Evolutionary conservation across 2,797 vertebrate genomes (phyloP), one percentile per base, ranked within the genome.

Genomic region (Megaceryle alcyon): DNA sequence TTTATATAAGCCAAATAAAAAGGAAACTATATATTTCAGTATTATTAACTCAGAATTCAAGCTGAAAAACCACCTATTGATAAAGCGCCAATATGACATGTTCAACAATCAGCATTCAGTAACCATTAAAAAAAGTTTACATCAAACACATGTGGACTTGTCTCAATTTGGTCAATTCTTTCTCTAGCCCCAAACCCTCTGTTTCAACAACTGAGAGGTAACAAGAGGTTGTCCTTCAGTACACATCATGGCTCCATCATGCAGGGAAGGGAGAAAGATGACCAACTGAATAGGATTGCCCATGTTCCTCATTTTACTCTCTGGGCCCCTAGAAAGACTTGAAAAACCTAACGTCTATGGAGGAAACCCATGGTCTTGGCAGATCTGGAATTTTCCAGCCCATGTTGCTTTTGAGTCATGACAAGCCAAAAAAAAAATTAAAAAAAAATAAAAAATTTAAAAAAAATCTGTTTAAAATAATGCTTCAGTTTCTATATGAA

Each of bases 371-470:
- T 21, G 29, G 82, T 76, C 66, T 92, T 92, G 80, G 87, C 95
- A 96, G 65, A 90, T 78, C 43, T 35, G 46, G 77, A 92, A 84
- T 95, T 94, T 96, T 95, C 94, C 92, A 90, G 59, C 12, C 33
- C 43, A 41, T 59, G 69, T 85, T 75, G 77, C 23, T 92, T 94
- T 92, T 91, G 70, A 95, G 73, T 86, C 46, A 56, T 39, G 49
- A 76, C 43, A 84, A 82, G 73, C 70, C 72, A 81, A 87, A 91
- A 83, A 90, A 63, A 69, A 29, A 28, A 29, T 35, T 35, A 8
- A 17, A 53, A 17, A 53, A 53, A 16, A 53, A 53, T 14, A 29
- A 8, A 35, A 9, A 10, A 3, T 1, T 8, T 8, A 28, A 53
- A 59, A 43, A 60, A 41, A 79, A 68, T 3, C 41, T 5, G 0